Evolutionary conservation across 2,113 vertebrate species (phyloP).

Genomic region (Pseudonaja textilis): DNA sequence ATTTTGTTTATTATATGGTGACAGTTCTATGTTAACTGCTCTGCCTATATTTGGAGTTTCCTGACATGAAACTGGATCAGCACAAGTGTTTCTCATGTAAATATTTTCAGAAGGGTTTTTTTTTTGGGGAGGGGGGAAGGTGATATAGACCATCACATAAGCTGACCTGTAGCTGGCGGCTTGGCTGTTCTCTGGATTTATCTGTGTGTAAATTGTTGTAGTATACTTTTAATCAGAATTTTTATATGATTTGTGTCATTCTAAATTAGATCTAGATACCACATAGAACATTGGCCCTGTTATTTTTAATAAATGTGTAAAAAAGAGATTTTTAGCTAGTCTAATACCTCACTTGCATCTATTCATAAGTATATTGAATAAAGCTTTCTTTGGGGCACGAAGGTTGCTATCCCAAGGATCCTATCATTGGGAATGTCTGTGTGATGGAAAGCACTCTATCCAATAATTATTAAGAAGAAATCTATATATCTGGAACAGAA

Average conservation of each 20-base stretch:
- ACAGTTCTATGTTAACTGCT: not conserved
- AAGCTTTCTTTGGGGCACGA: not conserved
- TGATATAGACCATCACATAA: not conserved
- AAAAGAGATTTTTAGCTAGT: not conserved
- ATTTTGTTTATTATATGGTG: not conserved
- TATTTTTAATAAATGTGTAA: not conserved
- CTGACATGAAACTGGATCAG: not conserved
- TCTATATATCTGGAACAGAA: not conserved
- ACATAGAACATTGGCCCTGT: not conserved
- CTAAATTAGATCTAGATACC: not conserved
- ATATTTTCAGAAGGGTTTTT: not conserved
- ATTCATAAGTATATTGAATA: not conserved
- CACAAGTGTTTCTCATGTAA: not conserved
- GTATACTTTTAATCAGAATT: not conserved
- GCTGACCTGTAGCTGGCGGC: not conserved
- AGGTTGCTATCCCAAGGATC: not conserved
- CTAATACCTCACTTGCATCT: not conserved
- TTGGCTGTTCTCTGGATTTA: not conserved
- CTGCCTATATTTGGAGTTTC: not conserved
- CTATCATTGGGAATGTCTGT: not conserved
- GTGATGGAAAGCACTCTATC: not conserved
- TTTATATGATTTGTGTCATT: not conserved
- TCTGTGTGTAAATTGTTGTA: not conserved
- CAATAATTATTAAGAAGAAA: not conserved
- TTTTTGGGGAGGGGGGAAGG: not conserved